Evolutionary conservation across 2,113 vertebrate genomes (phyloP).

Genomic region (Gadus macrocephalus): DNA sequence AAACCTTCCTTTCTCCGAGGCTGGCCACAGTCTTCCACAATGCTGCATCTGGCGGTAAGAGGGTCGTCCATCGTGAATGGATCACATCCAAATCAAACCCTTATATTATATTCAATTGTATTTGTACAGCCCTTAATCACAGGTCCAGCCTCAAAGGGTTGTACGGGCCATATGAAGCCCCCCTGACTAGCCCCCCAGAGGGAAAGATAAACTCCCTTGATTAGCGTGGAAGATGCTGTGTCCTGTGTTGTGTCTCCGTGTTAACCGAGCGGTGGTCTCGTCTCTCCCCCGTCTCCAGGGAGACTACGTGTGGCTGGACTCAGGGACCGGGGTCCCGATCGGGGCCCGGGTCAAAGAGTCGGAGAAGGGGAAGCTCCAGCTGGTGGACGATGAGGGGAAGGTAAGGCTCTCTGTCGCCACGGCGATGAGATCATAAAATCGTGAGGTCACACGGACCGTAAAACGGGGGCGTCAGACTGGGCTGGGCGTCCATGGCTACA

Average conservation of each 20-base stretch:
- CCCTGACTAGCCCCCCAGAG: no score
- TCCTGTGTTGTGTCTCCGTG: background rate
- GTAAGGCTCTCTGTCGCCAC: conserved; percentile 54
- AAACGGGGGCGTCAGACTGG: no score
- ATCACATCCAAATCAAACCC: background rate
- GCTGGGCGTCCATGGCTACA: no score
- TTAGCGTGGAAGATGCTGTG: background rate
- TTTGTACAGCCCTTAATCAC: no score
- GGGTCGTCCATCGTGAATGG: background rate
- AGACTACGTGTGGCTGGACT: conserved; percentile 90
- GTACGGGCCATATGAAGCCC: no score
- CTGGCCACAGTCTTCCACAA: conserved; percentile 32
- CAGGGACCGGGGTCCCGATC: conserved; percentile 71
- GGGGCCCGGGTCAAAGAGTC: conserved; percentile 84
- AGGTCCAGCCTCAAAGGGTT: no score
- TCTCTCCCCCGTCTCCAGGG: conserved; percentile 68
- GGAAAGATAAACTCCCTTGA: no score
- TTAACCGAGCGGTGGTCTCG: background rate
- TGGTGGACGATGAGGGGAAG: conserved; percentile 94
- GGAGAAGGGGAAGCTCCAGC: conserved; percentile 76
- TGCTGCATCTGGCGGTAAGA: conserved; percentile 73
- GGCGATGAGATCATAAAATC: no score
- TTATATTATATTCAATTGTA: no score
- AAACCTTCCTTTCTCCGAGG: conserved; percentile 16
- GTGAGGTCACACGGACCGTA: no score